Base-by-base conservation (phyloP, 2,113 vertebrate species). In the Hucho hucho region DNA sequence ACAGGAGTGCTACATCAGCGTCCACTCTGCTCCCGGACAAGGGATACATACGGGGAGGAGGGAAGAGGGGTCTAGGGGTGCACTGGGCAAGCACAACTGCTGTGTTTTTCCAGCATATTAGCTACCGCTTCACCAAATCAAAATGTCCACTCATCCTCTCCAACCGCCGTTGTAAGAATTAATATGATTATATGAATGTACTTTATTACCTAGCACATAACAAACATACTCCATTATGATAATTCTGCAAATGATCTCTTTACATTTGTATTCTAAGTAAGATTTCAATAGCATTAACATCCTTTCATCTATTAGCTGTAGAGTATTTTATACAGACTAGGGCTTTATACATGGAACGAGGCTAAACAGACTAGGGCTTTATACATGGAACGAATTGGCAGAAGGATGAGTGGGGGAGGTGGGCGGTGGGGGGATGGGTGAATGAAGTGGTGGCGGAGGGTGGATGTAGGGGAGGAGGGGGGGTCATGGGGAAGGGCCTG, bases 1-100 rank as follows among this genome's bases (percentile, higher is more conserved):
- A 75, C 82, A 83, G 81, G 83, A 90, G 82, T 89, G 88, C 89
- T 84, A 83, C 74, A 88, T 91, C 92, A 92, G 91, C 90, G 86
- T 70, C 81, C 81, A 72, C 77, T 79, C 58, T 11, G 53, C 73
- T 78, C 82, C 87, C 72, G 75, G 73, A 82, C 76, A 83, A 83
- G 70, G 79, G 80, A 83, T 76, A 22, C 49, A 56, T 11, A 53
- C 28, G 26, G 64, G 16, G 26, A 28, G 64, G 11, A 53, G n/a
- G 37, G 29, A 37, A 29, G 61, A 32, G 56, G 43, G 43, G 25
- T 7, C 61, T 20, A 26, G 68, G n/a, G 20, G 46, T n/a, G 46
- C 4, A 22, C 5, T 61, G 58, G 58, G 70, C 70, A 37, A 25
- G 32, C 37, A 28, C 18, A 29, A 63, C 49, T 0, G 56, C 49